Percentiles rank a stretch among this genome's conserved stretches.
Evolutionary conservation across 2,113 vertebrate species (phyloP).

Genomic region (Heliornis fulica): DNA sequence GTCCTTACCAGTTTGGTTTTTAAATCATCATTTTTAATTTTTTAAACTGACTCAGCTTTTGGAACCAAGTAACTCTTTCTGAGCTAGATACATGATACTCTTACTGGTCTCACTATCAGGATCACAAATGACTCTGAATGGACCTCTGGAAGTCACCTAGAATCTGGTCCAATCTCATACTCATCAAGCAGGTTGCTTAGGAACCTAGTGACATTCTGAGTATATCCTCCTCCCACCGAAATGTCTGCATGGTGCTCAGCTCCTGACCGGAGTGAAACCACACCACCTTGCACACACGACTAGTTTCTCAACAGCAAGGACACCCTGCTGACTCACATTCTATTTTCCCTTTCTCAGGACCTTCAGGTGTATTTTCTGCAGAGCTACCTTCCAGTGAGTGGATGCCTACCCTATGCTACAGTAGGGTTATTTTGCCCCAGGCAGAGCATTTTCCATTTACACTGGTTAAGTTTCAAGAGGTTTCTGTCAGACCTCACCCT

Average conservation of each 20-base stretch:
- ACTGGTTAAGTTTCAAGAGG: not conserved
- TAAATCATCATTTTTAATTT: not conserved
- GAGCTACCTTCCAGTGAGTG: not conserved
- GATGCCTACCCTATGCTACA: not conserved
- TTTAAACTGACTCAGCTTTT: not conserved
- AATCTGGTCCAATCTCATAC: not conserved
- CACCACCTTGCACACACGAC: accelerated
- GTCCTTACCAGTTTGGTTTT: not conserved
- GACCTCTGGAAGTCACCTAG: not conserved
- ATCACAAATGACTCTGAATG: not conserved
- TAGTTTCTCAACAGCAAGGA: not conserved
- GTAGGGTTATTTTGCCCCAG: not conserved
- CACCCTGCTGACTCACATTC: not conserved
- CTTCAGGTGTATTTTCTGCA: not conserved
- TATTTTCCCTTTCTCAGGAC: not conserved
- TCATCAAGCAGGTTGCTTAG: not conserved
- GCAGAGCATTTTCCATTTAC: not conserved
- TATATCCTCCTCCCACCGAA: no score
- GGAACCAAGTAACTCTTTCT: not conserved
- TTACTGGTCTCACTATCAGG: not conserved
- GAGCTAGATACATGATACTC: not conserved
- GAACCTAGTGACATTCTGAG: not conserved
- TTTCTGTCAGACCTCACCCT: not conserved
- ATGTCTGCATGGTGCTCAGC: no score
- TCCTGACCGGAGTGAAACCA: no score